A percentile compares a stretch with the other conserved stretches of the same genome.
phyloP scores from a whole-genome alignment of 1,140 invertebrate species.

The Propsilocerus akamusi region DNA sequence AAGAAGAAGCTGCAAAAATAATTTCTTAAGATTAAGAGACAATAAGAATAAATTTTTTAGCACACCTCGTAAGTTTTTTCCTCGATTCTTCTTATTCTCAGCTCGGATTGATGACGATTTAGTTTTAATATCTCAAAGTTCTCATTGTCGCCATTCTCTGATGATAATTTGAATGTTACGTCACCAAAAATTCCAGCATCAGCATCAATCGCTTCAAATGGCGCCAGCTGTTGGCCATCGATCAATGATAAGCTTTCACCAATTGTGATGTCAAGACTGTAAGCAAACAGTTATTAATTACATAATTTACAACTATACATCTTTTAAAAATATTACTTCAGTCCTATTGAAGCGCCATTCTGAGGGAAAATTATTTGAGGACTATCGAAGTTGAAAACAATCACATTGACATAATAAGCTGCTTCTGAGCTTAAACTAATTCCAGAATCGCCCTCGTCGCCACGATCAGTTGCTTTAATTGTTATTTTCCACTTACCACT shows the following conservation, averaged over 20 bases:
- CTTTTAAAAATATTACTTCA: conserved; percentile 12
- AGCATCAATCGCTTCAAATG: conserved; percentile 7
- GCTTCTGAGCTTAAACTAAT: conserved; percentile 18
- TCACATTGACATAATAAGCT: conserved; percentile 24
- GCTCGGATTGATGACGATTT: conserved; percentile 2
- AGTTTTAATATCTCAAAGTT: conserved; percentile 8
- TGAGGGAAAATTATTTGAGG: conserved; percentile 26
- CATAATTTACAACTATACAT: conserved; percentile 1
- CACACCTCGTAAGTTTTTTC: background rate
- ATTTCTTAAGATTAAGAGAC: background rate
- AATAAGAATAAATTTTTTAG: background rate
- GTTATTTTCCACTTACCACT: conserved; percentile 24
- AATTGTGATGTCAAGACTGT: conserved; percentile 10
- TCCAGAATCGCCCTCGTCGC: conserved; percentile 11
- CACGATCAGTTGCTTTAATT: conserved; percentile 27
- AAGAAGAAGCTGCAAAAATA: conserved; percentile 3
- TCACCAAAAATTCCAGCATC: conserved; percentile 10
- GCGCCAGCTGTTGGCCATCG: conserved; percentile 9
- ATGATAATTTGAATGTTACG: conserved; percentile 6
- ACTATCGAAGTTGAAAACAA: conserved; percentile 28
- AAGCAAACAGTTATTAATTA: background rate
- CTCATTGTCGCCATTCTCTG: conserved; percentile 3
- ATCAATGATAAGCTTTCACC: conserved; percentile 10
- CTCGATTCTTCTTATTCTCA: conserved; percentile 6
- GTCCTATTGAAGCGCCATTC: conserved; percentile 14